These are phyloP conservation scores for Morbakka virulenta DNA, from an alignment of 30 jellyfish, hydroid and myxozoan species.

Conservation along the genomic window DNA sequence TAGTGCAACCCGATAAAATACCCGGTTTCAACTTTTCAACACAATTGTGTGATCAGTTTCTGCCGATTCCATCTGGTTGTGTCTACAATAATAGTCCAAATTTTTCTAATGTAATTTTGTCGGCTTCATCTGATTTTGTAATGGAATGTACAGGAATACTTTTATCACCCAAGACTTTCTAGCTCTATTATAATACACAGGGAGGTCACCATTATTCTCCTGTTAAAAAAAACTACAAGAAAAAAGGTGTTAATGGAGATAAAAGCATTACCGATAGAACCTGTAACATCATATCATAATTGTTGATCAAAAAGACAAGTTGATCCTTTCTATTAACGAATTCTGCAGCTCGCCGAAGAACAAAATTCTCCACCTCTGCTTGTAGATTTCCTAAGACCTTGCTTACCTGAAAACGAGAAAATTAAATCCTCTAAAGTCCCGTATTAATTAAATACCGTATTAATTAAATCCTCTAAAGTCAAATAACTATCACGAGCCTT, in stretches of 20 bases:
- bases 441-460: background rate
- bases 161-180: too few relatives aligned
- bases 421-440: background rate
- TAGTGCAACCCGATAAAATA: too few relatives aligned
- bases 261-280: slow-evolving; percentile 63
- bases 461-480: background rate
- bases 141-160: too few relatives aligned
- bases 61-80: too few relatives aligned
- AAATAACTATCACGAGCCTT: too few relatives aligned
- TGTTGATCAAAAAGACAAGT: slow-evolving; percentile 76
- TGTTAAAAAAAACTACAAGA: background rate
- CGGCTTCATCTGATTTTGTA: too few relatives aligned
- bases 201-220: too few relatives aligned
- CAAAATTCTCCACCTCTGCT: slow-evolving; percentile 89
- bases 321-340: slow-evolving; percentile 92
- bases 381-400: slow-evolving; percentile 77
- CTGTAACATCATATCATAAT: slow-evolving; percentile 95
- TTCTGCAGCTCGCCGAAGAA: slow-evolving; percentile 90
- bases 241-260: background rate
- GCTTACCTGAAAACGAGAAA: slow-evolving; percentile 50
- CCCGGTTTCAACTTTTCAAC: too few relatives aligned
- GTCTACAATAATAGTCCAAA: too few relatives aligned
- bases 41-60: too few relatives aligned
- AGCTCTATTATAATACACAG: too few relatives aligned
- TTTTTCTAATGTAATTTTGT: too few relatives aligned